phyloP scores from a whole-genome alignment of 2,888 invertebrate species.

The Dynastes grantii region DNA sequence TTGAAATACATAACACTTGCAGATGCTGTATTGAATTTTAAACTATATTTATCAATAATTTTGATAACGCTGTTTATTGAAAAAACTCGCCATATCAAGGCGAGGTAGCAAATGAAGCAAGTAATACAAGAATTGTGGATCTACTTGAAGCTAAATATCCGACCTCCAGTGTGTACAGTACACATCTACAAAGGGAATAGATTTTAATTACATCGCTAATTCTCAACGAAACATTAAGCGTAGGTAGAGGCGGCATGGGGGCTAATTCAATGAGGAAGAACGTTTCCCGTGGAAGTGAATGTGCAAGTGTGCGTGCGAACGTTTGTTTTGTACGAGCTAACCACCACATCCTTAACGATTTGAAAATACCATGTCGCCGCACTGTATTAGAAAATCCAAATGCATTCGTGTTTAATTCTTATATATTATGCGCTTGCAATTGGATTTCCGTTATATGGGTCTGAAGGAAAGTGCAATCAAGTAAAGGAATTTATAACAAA shows the following conservation, averaged over 20 bases:
- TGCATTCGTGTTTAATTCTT: neutral
- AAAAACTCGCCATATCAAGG: too few species aligned
- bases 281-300: slow-evolving; percentile 60
- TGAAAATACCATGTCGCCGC: slow-evolving; percentile 27
- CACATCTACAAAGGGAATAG: neutral
- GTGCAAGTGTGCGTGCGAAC: neutral
- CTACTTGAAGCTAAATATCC: too few species aligned
- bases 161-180: neutral
- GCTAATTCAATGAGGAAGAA: slow-evolving; percentile 60
- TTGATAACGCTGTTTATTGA: too few species aligned
- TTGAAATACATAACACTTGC: too few species aligned
- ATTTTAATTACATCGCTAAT: slow-evolving; percentile 31
- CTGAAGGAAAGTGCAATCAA: too few species aligned
- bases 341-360: slow-evolving; percentile 57
- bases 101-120: too few species aligned
- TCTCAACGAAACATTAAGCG: slow-evolving; percentile 34
- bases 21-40: too few species aligned
- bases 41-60: too few species aligned
- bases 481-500: too few species aligned
- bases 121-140: too few species aligned
- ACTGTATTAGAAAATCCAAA: slow-evolving; percentile 11
- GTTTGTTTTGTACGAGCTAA: slow-evolving; percentile 51
- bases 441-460: too few species aligned
- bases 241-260: slow-evolving; percentile 52
- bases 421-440: neutral